These are phyloP conservation scores for Acrossocheilus wenchowensis DNA, from an alignment of 2,797 vertebrate genomes.

Conservation along the genomic window DNA sequence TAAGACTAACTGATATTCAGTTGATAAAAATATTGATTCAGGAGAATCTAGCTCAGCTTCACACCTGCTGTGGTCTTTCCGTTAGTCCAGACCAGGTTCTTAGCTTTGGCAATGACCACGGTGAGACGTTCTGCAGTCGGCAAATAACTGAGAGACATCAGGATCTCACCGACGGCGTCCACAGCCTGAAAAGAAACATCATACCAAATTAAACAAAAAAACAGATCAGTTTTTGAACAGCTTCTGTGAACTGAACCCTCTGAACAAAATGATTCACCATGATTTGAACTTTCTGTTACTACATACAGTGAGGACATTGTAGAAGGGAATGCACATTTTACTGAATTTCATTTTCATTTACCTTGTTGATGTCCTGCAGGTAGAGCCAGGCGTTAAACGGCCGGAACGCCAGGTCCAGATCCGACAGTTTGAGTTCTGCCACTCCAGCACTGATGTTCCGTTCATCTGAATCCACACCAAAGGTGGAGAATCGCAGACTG, in stretches of 20 bases:
- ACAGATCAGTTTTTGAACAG: not conserved
- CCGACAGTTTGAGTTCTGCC: slow-evolving; percentile 92
- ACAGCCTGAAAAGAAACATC: slow-evolving; percentile 76
- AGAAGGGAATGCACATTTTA: too few species aligned
- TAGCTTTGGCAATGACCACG: slow-evolving; percentile 96
- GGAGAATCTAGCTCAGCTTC: not conserved
- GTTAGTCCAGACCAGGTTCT: slow-evolving; percentile 92
- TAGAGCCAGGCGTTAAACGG: slow-evolving; percentile 96
- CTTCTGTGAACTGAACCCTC: not conserved
- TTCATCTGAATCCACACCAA: slow-evolving; percentile 89
- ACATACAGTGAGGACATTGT: not conserved
- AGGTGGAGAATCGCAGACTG: slow-evolving; percentile 90
- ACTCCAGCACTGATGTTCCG: slow-evolving; percentile 86
- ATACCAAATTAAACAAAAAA: slow-evolving; percentile 29
- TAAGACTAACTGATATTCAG: not conserved
- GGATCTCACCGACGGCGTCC: slow-evolving; percentile 93
- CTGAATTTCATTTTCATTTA: slow-evolving; percentile 47
- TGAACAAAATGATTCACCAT: not conserved
- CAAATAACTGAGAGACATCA: slow-evolving; percentile 95
- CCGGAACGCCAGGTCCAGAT: slow-evolving; percentile 86
- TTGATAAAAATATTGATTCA: not conserved
- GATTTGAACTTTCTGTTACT: not conserved
- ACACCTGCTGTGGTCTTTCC: slow-evolving; percentile 91
- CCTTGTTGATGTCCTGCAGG: slow-evolving; percentile 95
- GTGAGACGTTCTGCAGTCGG: slow-evolving; percentile 97